Evolutionary conservation across 2,113 vertebrate species (phyloP).

Genomic region (Macrotus californicus): DNA sequence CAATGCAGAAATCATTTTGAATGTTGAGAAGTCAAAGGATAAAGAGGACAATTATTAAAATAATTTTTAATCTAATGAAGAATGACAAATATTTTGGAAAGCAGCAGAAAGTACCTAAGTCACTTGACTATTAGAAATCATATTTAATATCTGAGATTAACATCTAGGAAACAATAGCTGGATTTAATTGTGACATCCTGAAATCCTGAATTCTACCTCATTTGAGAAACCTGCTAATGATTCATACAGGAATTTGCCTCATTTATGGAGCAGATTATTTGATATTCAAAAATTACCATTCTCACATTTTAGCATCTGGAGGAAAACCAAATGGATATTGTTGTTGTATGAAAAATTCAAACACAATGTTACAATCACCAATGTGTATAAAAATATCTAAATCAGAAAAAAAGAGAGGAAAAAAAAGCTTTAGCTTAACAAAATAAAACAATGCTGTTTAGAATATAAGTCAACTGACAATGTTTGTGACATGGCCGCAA

Average conservation of each 20-base stretch:
- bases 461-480: neutral
- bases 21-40: constrained; percentile 45
- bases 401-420: neutral
- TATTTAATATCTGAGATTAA: neutral
- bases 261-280: neutral
- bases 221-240: neutral
- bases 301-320: neutral
- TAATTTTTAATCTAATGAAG: neutral
- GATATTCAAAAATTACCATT: neutral
- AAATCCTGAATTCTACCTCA: neutral
- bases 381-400: neutral
- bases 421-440: neutral
- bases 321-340: neutral
- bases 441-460: neutral
- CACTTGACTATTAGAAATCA: neutral
- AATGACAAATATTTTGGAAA: neutral
- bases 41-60: constrained; percentile 24
- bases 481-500: neutral
- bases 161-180: neutral
- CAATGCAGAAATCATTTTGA: no score
- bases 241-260: neutral
- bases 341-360: neutral
- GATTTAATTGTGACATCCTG: neutral
- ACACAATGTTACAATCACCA: neutral
- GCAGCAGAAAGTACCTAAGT: neutral